These are phyloP conservation scores for Lerema accius DNA, from an alignment of 1,140 invertebrate species.

Conservation along the genomic window DNA sequence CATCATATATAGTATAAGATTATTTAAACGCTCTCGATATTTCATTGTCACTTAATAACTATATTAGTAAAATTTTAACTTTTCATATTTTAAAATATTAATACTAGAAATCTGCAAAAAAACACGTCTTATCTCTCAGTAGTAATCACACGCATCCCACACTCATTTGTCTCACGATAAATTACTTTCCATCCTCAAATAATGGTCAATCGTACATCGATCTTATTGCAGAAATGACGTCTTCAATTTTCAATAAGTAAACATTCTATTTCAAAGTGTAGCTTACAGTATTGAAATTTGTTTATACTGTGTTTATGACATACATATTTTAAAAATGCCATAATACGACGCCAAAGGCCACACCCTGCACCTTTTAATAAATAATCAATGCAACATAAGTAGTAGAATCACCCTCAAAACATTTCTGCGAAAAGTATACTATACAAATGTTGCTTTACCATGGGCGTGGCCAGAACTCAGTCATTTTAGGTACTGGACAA, in stretches of 20 bases:
- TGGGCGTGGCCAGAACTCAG: conserved; percentile 5
- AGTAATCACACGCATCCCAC: not conserved
- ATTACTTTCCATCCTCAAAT: not conserved
- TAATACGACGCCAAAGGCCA: conserved; percentile 1
- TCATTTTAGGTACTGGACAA: conserved; percentile 15
- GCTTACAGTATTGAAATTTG: not conserved
- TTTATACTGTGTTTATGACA: not conserved
- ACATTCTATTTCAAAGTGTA: not conserved
- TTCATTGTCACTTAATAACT: not conserved
- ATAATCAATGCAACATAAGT: conserved; percentile 18
- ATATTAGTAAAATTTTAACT: conserved; percentile 17
- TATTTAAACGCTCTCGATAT: conserved; percentile 6
- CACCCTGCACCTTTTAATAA: conserved; percentile 2
- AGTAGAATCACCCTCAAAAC: too few species aligned
- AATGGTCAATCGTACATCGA: not conserved
- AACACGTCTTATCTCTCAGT: not conserved
- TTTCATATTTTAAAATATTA: not conserved
- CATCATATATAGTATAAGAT: conserved; percentile 10
- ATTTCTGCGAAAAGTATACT: too few species aligned
- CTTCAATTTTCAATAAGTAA: not conserved
- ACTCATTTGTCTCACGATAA: not conserved
- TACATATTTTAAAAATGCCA: conserved; percentile 4
- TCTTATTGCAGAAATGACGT: not conserved
- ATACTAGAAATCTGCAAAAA: not conserved
- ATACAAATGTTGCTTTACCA: conserved; percentile 23